These are phyloP conservation scores for Eulithis testata DNA, from an alignment of 2,888 invertebrate genomes.

Conservation along the genomic window DNA sequence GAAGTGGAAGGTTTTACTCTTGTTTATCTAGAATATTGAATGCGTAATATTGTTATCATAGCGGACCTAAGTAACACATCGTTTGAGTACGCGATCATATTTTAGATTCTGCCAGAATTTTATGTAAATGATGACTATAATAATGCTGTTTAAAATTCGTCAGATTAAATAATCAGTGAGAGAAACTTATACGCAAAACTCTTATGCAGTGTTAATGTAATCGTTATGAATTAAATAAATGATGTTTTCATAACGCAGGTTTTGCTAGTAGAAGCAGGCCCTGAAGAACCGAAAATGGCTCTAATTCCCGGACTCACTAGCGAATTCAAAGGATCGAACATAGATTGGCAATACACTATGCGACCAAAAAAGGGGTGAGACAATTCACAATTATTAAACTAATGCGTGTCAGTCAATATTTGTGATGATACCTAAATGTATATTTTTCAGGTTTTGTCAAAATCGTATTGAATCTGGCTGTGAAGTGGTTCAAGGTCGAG, in stretches of 20 bases:
- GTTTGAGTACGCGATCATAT: no score
- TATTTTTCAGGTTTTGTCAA: constrained; percentile 69
- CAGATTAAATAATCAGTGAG: no score
- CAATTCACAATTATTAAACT: not conserved
- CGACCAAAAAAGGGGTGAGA: constrained; percentile 73
- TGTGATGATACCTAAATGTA: not conserved
- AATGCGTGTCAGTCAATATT: no score
- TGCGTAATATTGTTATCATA: not conserved
- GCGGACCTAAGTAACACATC: no score
- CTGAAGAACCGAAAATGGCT: constrained; percentile 74
- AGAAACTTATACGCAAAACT: no score
- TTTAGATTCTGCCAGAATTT: no score
- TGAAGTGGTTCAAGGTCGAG: constrained; percentile 74
- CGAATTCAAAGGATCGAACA: constrained; percentile 70
- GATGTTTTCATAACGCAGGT: constrained; percentile 50
- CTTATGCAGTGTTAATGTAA: not conserved
- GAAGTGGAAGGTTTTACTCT: constrained; percentile 65
- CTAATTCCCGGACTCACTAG: constrained; percentile 75
- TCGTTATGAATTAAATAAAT: not conserved
- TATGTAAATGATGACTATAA: no score
- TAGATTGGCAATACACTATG: constrained; percentile 77
- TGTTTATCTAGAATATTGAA: not conserved
- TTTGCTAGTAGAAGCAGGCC: constrained; percentile 71
- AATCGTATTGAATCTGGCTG: constrained; percentile 66
- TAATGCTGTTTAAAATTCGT: no score